A percentile compares a stretch with the other conserved stretches of the same genome.
phyloP scores from a whole-genome alignment of 2,888 invertebrate genomes.

The Leucophenga montana region DNA sequence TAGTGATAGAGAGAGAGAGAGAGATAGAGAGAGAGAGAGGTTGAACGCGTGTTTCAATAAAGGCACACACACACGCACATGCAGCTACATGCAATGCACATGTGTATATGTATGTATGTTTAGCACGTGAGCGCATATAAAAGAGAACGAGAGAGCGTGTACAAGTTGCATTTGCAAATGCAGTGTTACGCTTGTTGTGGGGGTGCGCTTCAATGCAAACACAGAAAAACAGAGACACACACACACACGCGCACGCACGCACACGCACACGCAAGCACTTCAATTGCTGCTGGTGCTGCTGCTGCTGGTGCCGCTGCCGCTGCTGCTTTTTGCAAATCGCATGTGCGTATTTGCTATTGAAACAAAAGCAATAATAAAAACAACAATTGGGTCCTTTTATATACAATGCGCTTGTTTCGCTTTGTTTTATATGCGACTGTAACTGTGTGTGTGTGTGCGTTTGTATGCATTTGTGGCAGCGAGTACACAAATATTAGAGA shows the following conservation, averaged over 20 bases:
- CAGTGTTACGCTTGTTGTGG: no score
- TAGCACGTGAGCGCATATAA: no score
- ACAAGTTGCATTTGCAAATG: no score
- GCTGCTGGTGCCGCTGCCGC: constrained; percentile 28
- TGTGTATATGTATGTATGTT: no score
- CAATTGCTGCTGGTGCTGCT: constrained; percentile 18
- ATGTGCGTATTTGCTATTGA: constrained; percentile 32
- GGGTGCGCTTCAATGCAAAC: not conserved
- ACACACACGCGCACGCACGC: constrained; percentile 35
- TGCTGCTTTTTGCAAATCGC: constrained; percentile 28
- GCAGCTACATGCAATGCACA: no score
- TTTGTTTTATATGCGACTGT: constrained; percentile 43
- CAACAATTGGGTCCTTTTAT: constrained; percentile 23
- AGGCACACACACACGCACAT: no score
- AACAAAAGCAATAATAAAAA: no score
- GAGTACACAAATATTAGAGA: not conserved
- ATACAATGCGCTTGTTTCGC: constrained; percentile 28
- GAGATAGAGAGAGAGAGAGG: no score
- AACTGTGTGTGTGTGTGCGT: constrained; percentile 36
- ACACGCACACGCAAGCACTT: constrained; percentile 33
- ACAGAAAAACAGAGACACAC: constrained; percentile 27
- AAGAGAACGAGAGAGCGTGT: not conserved
- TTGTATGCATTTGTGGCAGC: constrained; percentile 37
- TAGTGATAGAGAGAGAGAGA: no score
- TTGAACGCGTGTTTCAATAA: no score